Conservation (phyloP, 1,140 invertebrate genomes). For the Lasioglossum albipes region DNA sequence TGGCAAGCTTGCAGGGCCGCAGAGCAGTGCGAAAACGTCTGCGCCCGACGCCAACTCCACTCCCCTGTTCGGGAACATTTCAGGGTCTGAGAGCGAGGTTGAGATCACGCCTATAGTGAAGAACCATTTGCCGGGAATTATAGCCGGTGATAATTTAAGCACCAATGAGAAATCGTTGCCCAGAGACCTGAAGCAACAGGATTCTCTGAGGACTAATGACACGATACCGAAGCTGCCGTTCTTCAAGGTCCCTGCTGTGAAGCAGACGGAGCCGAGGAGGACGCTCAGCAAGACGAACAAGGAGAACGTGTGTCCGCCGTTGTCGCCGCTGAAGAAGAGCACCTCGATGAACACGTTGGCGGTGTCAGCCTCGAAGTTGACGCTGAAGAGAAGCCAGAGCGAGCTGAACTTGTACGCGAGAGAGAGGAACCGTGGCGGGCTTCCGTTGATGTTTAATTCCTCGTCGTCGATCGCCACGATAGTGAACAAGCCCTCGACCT, state of each 20-base stretch:
- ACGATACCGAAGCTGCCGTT: conserved; percentile 53
- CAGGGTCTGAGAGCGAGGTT: conserved; percentile 73
- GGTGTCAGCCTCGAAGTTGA: conserved; percentile 42
- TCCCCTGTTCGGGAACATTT: conserved; percentile 58
- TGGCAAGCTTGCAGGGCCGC: conserved; percentile 43
- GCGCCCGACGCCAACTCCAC: conserved; percentile 75
- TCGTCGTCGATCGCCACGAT: conserved; percentile 77
- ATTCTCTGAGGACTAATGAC: conserved; percentile 23
- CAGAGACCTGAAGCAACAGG: conserved; percentile 20
- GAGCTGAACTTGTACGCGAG: conserved; percentile 71
- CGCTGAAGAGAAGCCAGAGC: conserved; percentile 76
- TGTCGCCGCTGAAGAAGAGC: conserved; percentile 70
- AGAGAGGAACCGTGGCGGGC: conserved; percentile 59
- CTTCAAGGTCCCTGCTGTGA: conserved; percentile 60
- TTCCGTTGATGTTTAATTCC: conserved; percentile 74
- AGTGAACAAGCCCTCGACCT: conserved; percentile 74
- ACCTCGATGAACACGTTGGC: conserved; percentile 74
- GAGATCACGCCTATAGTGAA: conserved; percentile 79
- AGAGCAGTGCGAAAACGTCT: conserved; percentile 26
- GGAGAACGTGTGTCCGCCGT: conserved; percentile 23
- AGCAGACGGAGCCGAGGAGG: conserved; percentile 49
- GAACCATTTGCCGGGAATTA: conserved; percentile 66
- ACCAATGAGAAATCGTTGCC: conserved; percentile 45
- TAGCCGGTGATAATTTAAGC: conserved; percentile 60
- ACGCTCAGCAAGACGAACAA: conserved; percentile 19